Percentiles rank a stretch among this genome's conserved stretches.
Conservation (phyloP, 1,140 invertebrate species). For the Uloborus diversus region DNA sequence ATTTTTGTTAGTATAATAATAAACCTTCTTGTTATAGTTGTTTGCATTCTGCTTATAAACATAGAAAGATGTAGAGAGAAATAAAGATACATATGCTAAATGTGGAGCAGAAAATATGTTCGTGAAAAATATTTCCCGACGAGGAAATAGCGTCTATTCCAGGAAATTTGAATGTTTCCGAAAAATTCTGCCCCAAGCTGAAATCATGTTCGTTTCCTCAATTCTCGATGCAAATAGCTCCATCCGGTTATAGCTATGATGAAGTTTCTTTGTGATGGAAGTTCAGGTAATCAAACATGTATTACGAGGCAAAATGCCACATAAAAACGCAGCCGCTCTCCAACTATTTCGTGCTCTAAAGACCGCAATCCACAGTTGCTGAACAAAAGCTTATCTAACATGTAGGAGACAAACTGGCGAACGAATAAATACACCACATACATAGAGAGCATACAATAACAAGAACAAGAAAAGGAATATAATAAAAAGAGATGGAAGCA, state of each 20-base stretch:
- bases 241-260: neutral
- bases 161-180: neutral
- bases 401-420: slow-evolving; percentile 28
- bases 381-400: slow-evolving; percentile 47
- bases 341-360: neutral
- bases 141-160: too few species aligned
- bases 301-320: neutral
- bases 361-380: neutral
- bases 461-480: slow-evolving; percentile 12
- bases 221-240: neutral
- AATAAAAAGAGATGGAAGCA: neutral
- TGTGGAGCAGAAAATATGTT: too few species aligned
- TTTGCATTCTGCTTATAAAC: too few species aligned
- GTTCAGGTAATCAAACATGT: neutral
- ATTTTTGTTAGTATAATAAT: too few species aligned
- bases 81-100: too few species aligned
- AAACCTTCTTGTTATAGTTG: too few species aligned
- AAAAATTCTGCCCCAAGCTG: neutral
- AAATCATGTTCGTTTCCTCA: neutral
- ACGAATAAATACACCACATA: slow-evolving; percentile 43
- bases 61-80: too few species aligned
- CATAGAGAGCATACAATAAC: neutral
- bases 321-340: neutral
- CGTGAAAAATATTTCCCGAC: too few species aligned
- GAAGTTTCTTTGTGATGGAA: neutral